Conservation (phyloP, 2,797 vertebrate species). For the Champsocephalus gunnari region DNA sequence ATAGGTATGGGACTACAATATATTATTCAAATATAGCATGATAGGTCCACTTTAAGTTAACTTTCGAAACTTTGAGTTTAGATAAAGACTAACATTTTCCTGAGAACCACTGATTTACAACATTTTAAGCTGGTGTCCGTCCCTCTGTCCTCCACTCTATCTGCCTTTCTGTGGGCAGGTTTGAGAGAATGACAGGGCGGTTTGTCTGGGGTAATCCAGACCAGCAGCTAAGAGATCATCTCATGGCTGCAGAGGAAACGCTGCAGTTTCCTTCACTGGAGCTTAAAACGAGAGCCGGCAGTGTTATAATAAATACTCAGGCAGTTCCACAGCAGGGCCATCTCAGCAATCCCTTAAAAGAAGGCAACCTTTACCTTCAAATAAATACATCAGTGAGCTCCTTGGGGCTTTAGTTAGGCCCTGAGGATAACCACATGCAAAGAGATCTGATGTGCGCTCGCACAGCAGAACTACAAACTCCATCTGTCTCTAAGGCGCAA, state of each 20-base stretch:
- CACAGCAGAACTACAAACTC: slow-evolving; percentile 59
- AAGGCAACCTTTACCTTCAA: slow-evolving; percentile 72
- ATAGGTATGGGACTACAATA: too few species aligned
- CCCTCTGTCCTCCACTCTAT: slow-evolving; percentile 34
- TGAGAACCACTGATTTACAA: slow-evolving; percentile 13
- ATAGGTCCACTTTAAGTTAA: slow-evolving; percentile 28
- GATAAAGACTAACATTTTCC: slow-evolving; percentile 23
- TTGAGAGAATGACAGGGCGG: slow-evolving; percentile 44
- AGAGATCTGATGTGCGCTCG: slow-evolving; percentile 65
- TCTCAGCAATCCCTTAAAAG: slow-evolving; percentile 70
- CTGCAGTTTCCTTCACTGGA: slow-evolving; percentile 46
- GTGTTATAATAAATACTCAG: slow-evolving; percentile 60
- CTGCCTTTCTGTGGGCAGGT: slow-evolving; percentile 43
- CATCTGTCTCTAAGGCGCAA: slow-evolving; percentile 40
- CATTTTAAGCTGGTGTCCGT: slow-evolving; percentile 33
- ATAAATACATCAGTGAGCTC: slow-evolving; percentile 76
- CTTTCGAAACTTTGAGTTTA: slow-evolving; percentile 36
- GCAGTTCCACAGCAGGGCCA: slow-evolving; percentile 44
- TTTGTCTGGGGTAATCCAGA: slow-evolving; percentile 62
- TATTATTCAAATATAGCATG: too few species aligned
- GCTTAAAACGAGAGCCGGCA: slow-evolving; percentile 65
- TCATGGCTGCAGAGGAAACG: slow-evolving; percentile 54
- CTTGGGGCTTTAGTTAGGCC: slow-evolving; percentile 65
- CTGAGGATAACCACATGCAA: slow-evolving; percentile 69
- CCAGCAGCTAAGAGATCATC: slow-evolving; percentile 64